Evolutionary conservation across 2,113 vertebrate species (phyloP), one percentile per base, ranked within the genome.

Genomic region (Sakesphorus luctuosus): DNA sequence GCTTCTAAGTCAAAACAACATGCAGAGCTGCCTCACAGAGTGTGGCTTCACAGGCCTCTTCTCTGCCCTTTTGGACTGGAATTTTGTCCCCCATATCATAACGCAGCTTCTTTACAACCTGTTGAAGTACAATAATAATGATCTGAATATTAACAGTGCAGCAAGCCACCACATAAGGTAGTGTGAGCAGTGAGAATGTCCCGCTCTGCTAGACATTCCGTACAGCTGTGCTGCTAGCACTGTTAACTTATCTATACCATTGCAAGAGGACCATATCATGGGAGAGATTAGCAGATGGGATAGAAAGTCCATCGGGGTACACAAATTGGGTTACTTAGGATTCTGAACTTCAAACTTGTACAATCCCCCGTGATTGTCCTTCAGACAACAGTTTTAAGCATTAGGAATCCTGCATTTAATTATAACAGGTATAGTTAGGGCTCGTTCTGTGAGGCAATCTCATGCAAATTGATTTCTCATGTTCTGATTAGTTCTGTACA

Each of bases 21-120:
- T 0, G 1, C 8, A 17, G 6, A 28, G 28, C 52, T 85, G 6
- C 23, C 17, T 47, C n/a, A 40, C 29, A 35, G 4, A 3, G 6
- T 24, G 6, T 68, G 59, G 19, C 36, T 80, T 90, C 49, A 23
- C 23, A 63, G 71, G 35, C n/a, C 18, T 46, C 25, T 86, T 62
- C 29, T 52, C 44, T 35, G 28, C 35, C 25, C 20, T 74, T 90
- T 53, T 46, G 43, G 50, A 47, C 14, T 2, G 7, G 43, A 58
- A 63, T 87, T 90, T 80, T 86, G 53, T 46, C 8, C 9, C 46
- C 49, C 6, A 3, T 24, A 24, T 46, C 40, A 28, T 6, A 7
- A 43, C 6, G 38, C 20, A 77, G 9, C 33, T 87, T 65, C 46
- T 90, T 93, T 91, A 56, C 26, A 67, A 76, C 38, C 35, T 25